Evolutionary conservation across 1,140 invertebrate genomes (phyloP), one percentile per base, ranked within the genome.

Genomic region (Pectinophora gossypiella): DNA sequence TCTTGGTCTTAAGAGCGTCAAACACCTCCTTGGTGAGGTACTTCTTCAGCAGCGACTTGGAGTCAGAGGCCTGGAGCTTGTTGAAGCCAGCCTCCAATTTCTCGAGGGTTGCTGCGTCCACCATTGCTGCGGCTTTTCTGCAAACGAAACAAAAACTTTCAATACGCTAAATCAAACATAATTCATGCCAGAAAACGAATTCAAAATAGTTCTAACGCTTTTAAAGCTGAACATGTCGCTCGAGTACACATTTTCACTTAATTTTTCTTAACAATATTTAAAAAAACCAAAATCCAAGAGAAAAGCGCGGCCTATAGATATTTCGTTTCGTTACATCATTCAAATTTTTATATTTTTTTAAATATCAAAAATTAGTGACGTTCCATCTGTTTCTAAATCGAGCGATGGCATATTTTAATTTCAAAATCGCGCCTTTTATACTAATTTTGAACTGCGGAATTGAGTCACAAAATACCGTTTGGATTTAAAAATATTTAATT

Each of bases 11-110:
- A 20, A 97, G 90, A 59, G 92, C 92, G 72, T 98, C 96, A 79
- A 98, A 97, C 15, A 98, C 87, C 73, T 97, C 95, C 87, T 92
- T 93, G 68, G 95, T 95, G 47, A 98, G 91, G 88, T 96, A 95
- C 85, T 98, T 99, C 91, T 98, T 98, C 89, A 98, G 89, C 74
- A 98, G 90, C 42, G 97, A 98, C 87, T 98, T 97, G 85, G 96
- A 97, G 86, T 97, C 94, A 51, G 96, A 96, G 59, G 89, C 93
- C 61, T 91, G 89, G 68, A 98, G 89, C 89, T 97, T 98, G 90
- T 93, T 92, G 89, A 93, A 97, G 68, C 95, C 95, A 80, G 94
- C 92, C 89, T 97, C 95, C 88, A 98, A 89, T 90, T 97, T 97
- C 76, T 96, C 94, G 77, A 96, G 85, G 72, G 93, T 92, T 86